Evolutionary conservation across 1,140 invertebrate genomes (phyloP).

Genomic region (Drosophila prosaltans): DNA sequence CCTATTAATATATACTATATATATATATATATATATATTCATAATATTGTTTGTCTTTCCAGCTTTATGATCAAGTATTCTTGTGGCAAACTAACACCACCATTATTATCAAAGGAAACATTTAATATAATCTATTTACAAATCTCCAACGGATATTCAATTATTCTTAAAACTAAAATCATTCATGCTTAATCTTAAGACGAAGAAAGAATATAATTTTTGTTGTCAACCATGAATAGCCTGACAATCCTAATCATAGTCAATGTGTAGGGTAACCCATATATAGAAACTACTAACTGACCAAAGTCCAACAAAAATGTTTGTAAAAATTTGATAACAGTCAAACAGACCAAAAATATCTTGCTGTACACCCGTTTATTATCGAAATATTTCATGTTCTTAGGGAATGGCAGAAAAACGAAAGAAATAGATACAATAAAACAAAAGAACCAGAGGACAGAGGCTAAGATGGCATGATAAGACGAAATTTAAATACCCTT

Average conservation of each 20-base stretch:
- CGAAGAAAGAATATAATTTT: not conserved
- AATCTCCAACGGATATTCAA: too few relatives aligned
- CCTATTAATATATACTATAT: not conserved
- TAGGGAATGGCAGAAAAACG: slow-evolving; percentile 12
- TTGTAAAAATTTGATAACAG: slow-evolving; percentile 42
- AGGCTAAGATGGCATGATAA: not conserved
- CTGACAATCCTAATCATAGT: not conserved
- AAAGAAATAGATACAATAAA: slow-evolving; percentile 1
- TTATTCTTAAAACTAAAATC: too few relatives aligned
- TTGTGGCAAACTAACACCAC: too few relatives aligned
- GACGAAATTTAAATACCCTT: not conserved
- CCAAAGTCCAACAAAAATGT: slow-evolving; percentile 43
- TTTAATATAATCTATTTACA: too few relatives aligned
- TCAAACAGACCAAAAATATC: slow-evolving; percentile 37
- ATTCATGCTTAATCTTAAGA: not conserved
- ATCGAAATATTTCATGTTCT: slow-evolving; percentile 53
- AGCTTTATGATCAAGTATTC: too few relatives aligned
- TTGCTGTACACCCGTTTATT: slow-evolving; percentile 27
- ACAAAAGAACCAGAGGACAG: not conserved
- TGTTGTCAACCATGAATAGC: not conserved
- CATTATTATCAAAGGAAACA: too few relatives aligned
- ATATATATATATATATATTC: too few relatives aligned
- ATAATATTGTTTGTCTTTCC: too few relatives aligned
- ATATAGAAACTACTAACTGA: slow-evolving; percentile 1
- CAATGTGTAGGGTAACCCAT: not conserved